Base-by-base conservation (phyloP, 2,797 vertebrate genomes). In the Acanthopagrus latus region DNA sequence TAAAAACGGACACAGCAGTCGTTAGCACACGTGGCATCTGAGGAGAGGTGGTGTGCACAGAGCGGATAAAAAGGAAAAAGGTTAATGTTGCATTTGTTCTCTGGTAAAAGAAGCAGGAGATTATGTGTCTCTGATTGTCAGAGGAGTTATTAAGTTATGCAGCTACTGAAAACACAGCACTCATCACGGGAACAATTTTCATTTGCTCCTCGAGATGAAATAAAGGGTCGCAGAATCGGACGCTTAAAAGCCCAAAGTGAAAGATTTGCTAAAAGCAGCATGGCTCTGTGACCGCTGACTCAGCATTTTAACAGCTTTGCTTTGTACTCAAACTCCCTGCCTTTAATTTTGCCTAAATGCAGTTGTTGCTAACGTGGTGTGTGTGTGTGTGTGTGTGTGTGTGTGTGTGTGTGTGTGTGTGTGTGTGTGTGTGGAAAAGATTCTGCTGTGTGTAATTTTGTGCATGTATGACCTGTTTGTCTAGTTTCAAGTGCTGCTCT, bases 51-150 rank as follows among this genome's bases (percentile, higher is more conserved):
- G 23, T 11, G 44, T 20, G 48, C 38, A 14, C 50, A 64, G 18
- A 54, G 7, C 51, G 21, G 21, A 65, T 58, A 13, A 71, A 64
- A 63, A 21, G n/a, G 33, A 33, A 6, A 33, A 33, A 71, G 47
- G 54, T 62, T 48, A 21, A 54, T 43, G 68, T 17, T 63, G 56
- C 55, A 20, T 76, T 76, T 70, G 60, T 14, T 47, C 65, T 76
- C 67, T 43, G 58, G 8, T 65, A 29, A 69, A 33, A 57, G 23
- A 38, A 23, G 4, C 9, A 0, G 60, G 20, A 38, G 78, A 75
- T 81, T 72, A 76, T 25, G 52, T 46, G 20, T 47, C 25, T 1
- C 13, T 9, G 33, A 73, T 44, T 29, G 14, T 65, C 29, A 8
- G 33, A 33, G 20, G 66, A 27, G 17, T 72, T 23, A 82, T 70